These are phyloP conservation scores for Columbina picui DNA, from an alignment of 2,113 vertebrate genomes.

Conservation along the genomic window DNA sequence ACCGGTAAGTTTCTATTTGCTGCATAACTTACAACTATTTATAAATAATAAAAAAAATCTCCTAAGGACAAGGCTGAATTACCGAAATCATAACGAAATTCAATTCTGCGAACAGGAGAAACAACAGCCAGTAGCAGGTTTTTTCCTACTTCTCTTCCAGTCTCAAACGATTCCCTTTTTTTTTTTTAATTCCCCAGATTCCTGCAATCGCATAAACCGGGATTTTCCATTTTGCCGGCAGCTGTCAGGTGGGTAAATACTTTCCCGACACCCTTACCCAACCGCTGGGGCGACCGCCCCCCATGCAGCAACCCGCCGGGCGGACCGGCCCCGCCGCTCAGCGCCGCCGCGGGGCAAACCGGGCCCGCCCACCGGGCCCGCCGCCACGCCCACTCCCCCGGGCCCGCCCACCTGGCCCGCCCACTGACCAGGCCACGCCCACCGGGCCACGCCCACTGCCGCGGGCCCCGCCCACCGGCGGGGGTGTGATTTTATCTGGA, in stretches of 20 bases:
- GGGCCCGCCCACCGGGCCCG: no score
- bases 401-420: no score
- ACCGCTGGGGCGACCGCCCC: fast-evolving
- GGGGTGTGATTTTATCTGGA: fast-evolving
- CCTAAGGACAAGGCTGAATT: fast-evolving
- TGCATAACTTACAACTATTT: neutral
- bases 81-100: fast-evolving
- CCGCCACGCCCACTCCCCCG: no score
- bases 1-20: conserved; percentile 34
- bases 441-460: no score
- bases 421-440: no score
- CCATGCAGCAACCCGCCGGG: neutral
- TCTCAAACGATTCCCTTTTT: neutral
- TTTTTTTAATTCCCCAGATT: neutral
- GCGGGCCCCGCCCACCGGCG: no score
- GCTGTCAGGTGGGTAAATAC: conserved; percentile 9
- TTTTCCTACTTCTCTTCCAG: neutral
- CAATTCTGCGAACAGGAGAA: neutral
- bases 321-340: no score
- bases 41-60: neutral
- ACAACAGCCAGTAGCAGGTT: fast-evolving
- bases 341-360: no score
- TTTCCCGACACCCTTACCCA: neutral
- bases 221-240: neutral
- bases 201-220: neutral